These are phyloP conservation scores for Dendrolimus houi DNA, from an alignment of 2,888 invertebrate genomes.

Conservation along the genomic window DNA sequence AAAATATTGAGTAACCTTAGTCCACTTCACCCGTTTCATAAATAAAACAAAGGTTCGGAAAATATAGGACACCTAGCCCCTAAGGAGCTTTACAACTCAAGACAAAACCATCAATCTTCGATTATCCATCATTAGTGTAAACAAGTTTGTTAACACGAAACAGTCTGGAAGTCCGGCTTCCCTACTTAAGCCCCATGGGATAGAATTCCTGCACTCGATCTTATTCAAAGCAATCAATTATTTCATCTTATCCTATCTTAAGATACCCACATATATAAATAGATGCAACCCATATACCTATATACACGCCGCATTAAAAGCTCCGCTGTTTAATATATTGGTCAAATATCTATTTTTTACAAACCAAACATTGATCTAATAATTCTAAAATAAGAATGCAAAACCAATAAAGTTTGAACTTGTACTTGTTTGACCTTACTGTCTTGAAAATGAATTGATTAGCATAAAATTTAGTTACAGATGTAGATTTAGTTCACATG, in stretches of 20 bases:
- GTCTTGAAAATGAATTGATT: too few relatives aligned
- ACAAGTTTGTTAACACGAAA: conserved; percentile 45
- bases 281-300: too few relatives aligned
- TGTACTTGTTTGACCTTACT: too few relatives aligned
- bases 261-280: conserved; percentile 29
- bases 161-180: conserved; percentile 31
- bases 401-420: too few relatives aligned
- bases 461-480: too few relatives aligned
- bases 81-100: conserved; percentile 18
- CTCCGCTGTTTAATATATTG: too few relatives aligned
- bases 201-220: conserved; percentile 54
- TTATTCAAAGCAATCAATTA: conserved; percentile 42
- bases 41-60: neutral
- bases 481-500: too few relatives aligned
- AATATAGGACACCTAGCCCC: neutral
- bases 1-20: neutral
- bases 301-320: too few relatives aligned
- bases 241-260: conserved; percentile 44
- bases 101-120: conserved; percentile 32
- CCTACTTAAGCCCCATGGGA: conserved; percentile 41
- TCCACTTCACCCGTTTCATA: neutral
- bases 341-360: too few relatives aligned
- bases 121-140: conserved; percentile 54
- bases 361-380: too few relatives aligned
- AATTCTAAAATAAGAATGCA: too few relatives aligned